Evolutionary conservation across 2,797 vertebrate genomes (phyloP).

Genomic region (Atherinosoma microstoma): DNA sequence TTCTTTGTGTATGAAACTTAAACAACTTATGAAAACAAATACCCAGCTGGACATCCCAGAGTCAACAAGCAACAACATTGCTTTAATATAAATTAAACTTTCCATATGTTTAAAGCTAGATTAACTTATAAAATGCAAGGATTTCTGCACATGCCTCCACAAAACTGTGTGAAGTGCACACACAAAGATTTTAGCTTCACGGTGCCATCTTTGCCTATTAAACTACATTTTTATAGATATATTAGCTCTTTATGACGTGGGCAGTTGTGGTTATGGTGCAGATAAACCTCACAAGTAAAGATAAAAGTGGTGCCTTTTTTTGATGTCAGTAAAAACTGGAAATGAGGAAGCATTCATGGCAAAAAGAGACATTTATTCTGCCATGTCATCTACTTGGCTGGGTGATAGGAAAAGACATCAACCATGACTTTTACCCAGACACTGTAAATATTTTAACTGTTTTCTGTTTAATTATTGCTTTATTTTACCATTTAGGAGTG

Average conservation of each 20-base stretch:
- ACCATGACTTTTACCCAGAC: conserved; percentile 18
- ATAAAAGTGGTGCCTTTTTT: neutral
- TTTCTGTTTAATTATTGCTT: conserved; percentile 1
- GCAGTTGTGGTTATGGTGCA: neutral
- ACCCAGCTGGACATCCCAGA: neutral
- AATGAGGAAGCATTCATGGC: neutral
- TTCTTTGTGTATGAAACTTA: too few relatives aligned
- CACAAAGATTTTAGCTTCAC: too few relatives aligned
- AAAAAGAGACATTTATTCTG: neutral
- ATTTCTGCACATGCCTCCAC: too few relatives aligned
- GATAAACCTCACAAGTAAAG: neutral
- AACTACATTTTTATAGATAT: neutral
- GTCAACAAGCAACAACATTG: neutral
- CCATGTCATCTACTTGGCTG: neutral
- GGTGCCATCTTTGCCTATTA: too few relatives aligned
- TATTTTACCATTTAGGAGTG: neutral
- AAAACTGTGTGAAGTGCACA: too few relatives aligned
- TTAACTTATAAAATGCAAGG: too few relatives aligned
- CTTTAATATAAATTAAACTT: neutral
- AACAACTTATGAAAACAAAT: neutral
- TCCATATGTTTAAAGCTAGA: too few relatives aligned
- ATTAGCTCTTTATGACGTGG: neutral
- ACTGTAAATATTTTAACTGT: conserved; percentile 6
- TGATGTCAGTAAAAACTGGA: neutral
- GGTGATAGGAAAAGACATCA: conserved; percentile 15